Base-by-base conservation (phyloP, 92 coral and sea anemone species). In the Parazoanthus swiftii region DNA sequence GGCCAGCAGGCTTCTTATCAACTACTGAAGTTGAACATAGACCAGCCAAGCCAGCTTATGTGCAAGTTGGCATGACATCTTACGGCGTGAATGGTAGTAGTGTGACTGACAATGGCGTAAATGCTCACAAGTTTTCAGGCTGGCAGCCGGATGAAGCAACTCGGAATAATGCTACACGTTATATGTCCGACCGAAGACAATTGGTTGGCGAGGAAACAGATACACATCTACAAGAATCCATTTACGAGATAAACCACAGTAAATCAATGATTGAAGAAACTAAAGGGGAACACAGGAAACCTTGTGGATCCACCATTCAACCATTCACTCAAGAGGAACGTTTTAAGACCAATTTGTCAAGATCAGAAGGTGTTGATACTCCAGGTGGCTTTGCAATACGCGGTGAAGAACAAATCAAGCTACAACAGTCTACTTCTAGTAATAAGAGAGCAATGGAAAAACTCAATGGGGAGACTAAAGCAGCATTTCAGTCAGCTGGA, bases 11-110 rank as follows among this genome's bases (percentile, higher is more conserved):
- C 54, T 20, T 58, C 25, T 8, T 13, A 1, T 20, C 48, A 56
- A 54, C 72, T 33, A 43, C 37, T 38, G 59, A 82, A 68, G 48
- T 65, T 68, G 77, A 66, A 82, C 56, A 58, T 1, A 74, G 77
- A 21, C 8, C 77, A 14, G 8, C 39, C 20, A 74, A 74, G 15
- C 77, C 39, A 33, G 39, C 77, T 21, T 42, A 13, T 6, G 77
- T 14, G 37, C 39, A n/a, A 68, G 74, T n/a, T 68, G 10, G 74
- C 74, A 11, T 23, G 74, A 68, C 77, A 33, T 26, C 44, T 10
- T 10, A 35, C 13, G 5, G 77, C 76, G 4, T 29, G 76, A 29
- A 15, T 72, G 76, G 43, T 11, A 54, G 20, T 54, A 54, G 59
- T 3, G 20, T 54, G 3, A 54, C 18, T 54, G 59, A 15, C 36